Evolutionary conservation across 2,113 vertebrate genomes (phyloP).

Genomic region (Melozone crissalis): DNA sequence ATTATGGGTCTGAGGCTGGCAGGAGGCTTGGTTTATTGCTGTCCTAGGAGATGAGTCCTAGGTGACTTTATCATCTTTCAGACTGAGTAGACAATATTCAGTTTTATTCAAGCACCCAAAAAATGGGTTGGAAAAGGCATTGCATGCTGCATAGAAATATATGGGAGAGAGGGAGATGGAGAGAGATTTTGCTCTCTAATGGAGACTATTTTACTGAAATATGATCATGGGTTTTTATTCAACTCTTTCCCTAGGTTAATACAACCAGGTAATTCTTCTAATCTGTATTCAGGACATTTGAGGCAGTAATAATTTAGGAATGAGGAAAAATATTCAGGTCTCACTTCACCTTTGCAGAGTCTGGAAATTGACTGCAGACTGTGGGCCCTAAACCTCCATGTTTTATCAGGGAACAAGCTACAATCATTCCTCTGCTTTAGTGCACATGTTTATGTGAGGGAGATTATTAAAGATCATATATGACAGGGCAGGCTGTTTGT

Average conservation of each 20-base stretch:
- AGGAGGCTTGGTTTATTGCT: background rate
- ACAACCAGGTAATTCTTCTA: constrained; percentile 37
- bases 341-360: constrained; percentile 15
- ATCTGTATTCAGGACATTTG: constrained; percentile 45
- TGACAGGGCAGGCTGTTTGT: background rate
- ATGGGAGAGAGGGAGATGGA: background rate
- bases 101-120: constrained; percentile 10
- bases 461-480: constrained; percentile 25
- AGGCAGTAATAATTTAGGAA: constrained; percentile 27
- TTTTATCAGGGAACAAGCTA: background rate
- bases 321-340: constrained; percentile 22
- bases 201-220: constrained; percentile 40
- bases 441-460: background rate
- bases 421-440: background rate
- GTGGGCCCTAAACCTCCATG: background rate
- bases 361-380: background rate
- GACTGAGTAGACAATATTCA: background rate
- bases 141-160: background rate
- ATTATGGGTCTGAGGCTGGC: constrained; percentile 36
- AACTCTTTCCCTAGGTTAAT: constrained; percentile 28
- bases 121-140: constrained; percentile 31
- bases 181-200: constrained; percentile 7
- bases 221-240: constrained; percentile 15
- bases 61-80: constrained; percentile 36
- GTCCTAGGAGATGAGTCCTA: background rate